Percentiles rank a stretch among this genome's conserved stretches.
Evolutionary conservation across 2,797 vertebrate genomes (phyloP).

Genomic region (Halcyon smyrnensis): DNA sequence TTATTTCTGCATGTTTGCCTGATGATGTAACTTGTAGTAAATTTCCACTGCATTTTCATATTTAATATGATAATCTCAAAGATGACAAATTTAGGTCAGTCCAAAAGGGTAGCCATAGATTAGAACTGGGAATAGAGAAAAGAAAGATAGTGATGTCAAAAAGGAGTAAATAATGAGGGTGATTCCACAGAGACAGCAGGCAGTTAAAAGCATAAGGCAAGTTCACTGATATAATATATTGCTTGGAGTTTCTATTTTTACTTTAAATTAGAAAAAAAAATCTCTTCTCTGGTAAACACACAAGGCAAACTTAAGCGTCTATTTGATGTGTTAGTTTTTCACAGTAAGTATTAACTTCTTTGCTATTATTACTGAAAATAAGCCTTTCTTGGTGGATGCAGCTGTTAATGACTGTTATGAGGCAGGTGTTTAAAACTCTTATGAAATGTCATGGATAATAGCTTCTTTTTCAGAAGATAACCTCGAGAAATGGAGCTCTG

Average conservation of each 20-base stretch:
- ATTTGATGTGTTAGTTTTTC: background rate
- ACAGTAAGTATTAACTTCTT: background rate
- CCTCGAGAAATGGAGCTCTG: background rate
- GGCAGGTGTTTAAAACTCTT: background rate
- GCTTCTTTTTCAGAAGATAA: background rate
- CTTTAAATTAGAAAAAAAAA: background rate
- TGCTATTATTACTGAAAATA: background rate
- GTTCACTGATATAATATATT: background rate
- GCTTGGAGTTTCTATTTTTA: background rate
- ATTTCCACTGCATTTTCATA: conserved; percentile 41
- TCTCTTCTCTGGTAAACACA: background rate
- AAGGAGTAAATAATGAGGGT: background rate
- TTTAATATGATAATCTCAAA: background rate
- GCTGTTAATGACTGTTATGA: background rate
- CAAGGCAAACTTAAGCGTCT: background rate
- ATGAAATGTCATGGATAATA: background rate
- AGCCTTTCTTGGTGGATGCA: background rate
- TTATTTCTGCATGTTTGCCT: conserved; percentile 20
- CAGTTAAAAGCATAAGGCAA: background rate
- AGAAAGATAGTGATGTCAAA: background rate
- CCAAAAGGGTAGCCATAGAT: background rate
- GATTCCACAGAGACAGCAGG: background rate
- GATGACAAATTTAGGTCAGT: background rate
- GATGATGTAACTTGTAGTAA: conserved; percentile 14
- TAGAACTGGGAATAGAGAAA: background rate